Percentiles rank a stretch among this genome's conserved stretches.
phyloP scores from a whole-genome alignment of 2,888 invertebrate genomes.

The Lasioglossum vierecki region DNA sequence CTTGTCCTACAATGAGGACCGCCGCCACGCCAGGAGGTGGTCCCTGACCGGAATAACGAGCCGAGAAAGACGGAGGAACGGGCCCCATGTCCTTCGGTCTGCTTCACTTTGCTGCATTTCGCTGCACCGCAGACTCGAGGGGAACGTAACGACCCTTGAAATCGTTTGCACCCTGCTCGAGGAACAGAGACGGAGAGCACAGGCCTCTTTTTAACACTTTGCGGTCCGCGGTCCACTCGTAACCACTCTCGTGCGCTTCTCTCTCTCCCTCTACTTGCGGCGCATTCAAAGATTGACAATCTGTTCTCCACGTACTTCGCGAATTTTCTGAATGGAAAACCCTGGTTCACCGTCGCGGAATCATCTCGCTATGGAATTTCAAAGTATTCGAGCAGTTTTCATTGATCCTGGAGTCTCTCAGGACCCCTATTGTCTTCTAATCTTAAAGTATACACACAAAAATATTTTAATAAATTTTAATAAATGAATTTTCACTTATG shows the following conservation, averaged over 20 bases:
- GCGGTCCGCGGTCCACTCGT: constrained; percentile 11
- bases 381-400: neutral
- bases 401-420: too few species aligned
- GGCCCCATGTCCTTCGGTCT: constrained; percentile 52
- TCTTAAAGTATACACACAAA: too few species aligned
- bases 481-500: too few species aligned
- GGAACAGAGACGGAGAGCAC: neutral
- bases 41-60: constrained; percentile 74
- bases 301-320: neutral
- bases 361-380: neutral
- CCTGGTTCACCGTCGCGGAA: neutral
- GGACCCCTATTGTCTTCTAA: too few species aligned
- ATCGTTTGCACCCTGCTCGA: constrained; percentile 52
- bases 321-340: neutral
- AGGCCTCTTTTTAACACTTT: constrained; percentile 29
- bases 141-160: constrained; percentile 59
- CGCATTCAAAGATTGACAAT: neutral
- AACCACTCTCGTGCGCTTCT: neutral
- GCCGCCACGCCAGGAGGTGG: constrained; percentile 71
- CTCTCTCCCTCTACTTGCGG: neutral
- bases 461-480: too few species aligned
- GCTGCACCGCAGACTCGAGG: constrained; percentile 39
- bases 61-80: constrained; percentile 59
- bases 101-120: constrained; percentile 39
- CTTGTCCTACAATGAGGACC: constrained; percentile 70